phyloP scores from a whole-genome alignment of 2,797 vertebrate genomes.

The Hyperoplus lanceolatus region DNA sequence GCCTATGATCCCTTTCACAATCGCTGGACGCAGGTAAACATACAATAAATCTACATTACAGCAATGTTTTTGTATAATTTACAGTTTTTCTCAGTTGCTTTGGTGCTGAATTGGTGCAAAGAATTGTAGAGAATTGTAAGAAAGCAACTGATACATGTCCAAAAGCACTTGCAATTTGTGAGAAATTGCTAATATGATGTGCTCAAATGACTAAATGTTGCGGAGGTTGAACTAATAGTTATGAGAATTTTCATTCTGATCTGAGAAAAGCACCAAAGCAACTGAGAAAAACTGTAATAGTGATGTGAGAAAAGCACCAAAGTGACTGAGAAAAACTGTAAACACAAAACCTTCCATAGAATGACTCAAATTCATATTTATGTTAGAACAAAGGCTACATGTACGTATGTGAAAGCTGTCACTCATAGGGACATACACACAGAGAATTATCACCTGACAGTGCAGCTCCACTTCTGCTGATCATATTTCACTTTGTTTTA shows the following conservation, averaged over 20 bases:
- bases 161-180: no score
- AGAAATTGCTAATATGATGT: no score
- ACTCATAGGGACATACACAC: neutral
- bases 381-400: neutral
- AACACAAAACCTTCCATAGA: neutral
- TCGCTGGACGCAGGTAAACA: constrained; percentile 93
- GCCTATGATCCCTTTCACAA: constrained; percentile 97
- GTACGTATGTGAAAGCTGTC: neutral
- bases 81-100: no score
- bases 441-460: neutral
- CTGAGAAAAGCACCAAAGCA: no score
- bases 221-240: no score
- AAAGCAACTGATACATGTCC: no score
- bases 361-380: neutral
- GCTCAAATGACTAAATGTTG: no score
- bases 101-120: no score
- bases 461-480: neutral
- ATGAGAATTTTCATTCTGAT: no score
- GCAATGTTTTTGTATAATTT: neutral
- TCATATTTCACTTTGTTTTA: neutral
- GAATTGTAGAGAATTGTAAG: no score
- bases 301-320: no score
- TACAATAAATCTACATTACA: neutral
- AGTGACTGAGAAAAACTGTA: neutral
- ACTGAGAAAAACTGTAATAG: no score